Conservation (phyloP, 2,113 vertebrate species). For the Xiphophorus couchianus region DNA sequence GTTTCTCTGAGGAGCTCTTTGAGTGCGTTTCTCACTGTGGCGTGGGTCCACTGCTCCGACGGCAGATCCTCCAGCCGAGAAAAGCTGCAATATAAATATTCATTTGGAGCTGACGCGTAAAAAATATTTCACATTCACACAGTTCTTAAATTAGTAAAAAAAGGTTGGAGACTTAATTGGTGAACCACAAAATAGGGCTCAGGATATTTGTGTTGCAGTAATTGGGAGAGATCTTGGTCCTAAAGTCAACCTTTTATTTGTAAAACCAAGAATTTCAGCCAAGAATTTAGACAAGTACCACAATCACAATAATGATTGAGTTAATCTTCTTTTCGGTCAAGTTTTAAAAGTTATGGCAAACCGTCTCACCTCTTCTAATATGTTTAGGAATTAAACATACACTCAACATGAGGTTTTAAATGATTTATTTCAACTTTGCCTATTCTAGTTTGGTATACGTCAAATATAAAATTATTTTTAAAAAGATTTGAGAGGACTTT, state of each 20-base stretch:
- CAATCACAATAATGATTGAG: no score
- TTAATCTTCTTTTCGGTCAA: no score
- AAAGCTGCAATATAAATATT: conserved; percentile 79
- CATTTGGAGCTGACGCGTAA: neutral
- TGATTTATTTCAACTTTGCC: no score
- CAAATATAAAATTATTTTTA: no score
- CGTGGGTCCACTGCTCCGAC: conserved; percentile 93
- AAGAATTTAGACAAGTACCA: no score
- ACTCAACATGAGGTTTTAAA: no score
- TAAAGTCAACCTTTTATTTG: neutral
- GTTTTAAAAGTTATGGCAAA: no score
- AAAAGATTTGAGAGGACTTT: no score
- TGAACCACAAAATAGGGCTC: neutral
- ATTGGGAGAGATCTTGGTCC: neutral
- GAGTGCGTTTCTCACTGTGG: conserved; percentile 93
- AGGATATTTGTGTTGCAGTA: neutral
- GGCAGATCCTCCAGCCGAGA: conserved; percentile 91
- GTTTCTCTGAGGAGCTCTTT: conserved; percentile 92
- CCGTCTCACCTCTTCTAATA: no score
- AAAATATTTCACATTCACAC: neutral
- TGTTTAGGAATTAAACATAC: no score
- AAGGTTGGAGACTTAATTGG: no score
- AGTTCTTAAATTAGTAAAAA: neutral
- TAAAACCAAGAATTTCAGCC: neutral
- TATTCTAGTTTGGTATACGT: no score